phyloP scores from a whole-genome alignment of 2,888 invertebrate genomes.

The Myathropa florea region DNA sequence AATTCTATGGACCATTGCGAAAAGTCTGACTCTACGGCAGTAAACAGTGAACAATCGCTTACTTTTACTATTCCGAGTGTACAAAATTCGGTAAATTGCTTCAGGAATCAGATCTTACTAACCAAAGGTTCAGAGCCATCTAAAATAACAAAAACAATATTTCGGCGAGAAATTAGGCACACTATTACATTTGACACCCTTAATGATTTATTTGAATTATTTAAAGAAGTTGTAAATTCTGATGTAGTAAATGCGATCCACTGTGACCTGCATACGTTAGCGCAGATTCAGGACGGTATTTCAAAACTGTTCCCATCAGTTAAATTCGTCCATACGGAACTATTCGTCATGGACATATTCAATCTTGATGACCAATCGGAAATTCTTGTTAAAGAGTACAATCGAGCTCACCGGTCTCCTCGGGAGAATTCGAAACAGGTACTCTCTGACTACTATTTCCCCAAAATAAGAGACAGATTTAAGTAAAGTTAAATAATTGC shows the following conservation, averaged over 20 bases:
- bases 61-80: not conserved
- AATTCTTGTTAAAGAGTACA: not conserved
- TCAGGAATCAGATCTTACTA: constrained; percentile 6
- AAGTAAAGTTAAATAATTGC: constrained; percentile 4
- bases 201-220: not conserved
- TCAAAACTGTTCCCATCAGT: constrained; percentile 6
- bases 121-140: not conserved
- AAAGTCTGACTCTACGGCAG: not conserved
- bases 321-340: constrained; percentile 1
- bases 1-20: not conserved
- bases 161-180: not conserved
- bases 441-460: constrained; percentile 6
- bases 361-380: constrained; percentile 14
- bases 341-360: constrained; percentile 12
- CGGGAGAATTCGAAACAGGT: constrained; percentile 7
- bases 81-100: constrained; percentile 10
- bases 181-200: not conserved
- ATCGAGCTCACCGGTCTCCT: not conserved
- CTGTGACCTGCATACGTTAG: constrained; percentile 4
- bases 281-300: constrained; percentile 6
- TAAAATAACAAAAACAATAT: not conserved
- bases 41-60: not conserved
- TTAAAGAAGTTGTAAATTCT: constrained; percentile 7
- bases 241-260: constrained; percentile 16
- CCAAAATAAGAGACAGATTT: not conserved